A percentile compares a stretch with the other conserved stretches of the same genome.
Conservation (phyloP, 2,797 vertebrate species). For the Catharus ustulatus region DNA sequence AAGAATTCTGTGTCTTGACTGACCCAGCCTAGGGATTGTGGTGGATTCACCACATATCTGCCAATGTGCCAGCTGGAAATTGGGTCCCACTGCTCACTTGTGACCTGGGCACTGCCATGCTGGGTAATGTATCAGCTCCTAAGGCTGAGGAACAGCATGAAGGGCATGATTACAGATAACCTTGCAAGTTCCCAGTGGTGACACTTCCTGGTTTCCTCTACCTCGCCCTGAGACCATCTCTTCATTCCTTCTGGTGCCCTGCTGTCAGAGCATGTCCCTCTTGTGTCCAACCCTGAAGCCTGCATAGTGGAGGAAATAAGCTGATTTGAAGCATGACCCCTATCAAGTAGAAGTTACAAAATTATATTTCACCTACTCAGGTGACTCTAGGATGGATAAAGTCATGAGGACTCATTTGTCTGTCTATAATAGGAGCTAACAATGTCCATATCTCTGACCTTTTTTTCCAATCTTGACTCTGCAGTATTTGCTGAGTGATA, state of each 20-base stretch:
- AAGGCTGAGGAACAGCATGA: not conserved
- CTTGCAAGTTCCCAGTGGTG: not conserved
- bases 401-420: not conserved
- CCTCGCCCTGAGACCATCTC: not conserved
- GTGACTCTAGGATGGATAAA: not conserved
- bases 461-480: not conserved
- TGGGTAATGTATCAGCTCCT: not conserved
- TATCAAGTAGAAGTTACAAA: not conserved
- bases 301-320: not conserved
- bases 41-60: not conserved
- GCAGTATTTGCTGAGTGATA: fast-evolving
- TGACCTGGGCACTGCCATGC: not conserved
- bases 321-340: not conserved
- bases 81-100: not conserved
- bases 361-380: not conserved
- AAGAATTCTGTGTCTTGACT: fast-evolving
- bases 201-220: not conserved
- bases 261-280: not conserved
- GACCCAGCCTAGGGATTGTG: not conserved
- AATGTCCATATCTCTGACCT: not conserved
- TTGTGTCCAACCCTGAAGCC: not conserved
- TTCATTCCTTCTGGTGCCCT: not conserved
- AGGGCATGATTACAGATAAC: not conserved
- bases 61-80: not conserved
- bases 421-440: not conserved